Evolutionary conservation across 2,888 invertebrate genomes (phyloP).

Genomic region (Bellardia pandia): DNA sequence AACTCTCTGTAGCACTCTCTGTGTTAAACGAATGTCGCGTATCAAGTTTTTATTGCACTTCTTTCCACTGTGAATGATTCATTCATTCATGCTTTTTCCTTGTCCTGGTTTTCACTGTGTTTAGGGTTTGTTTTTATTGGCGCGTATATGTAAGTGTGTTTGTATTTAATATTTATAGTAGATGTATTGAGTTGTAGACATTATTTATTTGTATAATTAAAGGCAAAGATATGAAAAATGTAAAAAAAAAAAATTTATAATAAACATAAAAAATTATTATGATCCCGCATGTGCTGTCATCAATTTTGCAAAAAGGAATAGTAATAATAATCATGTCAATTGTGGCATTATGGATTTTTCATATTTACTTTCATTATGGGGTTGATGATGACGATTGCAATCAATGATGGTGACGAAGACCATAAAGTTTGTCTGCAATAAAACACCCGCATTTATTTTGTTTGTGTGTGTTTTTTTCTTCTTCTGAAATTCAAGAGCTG

Average conservation of each 20-base stretch:
- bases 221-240: slow-evolving; percentile 13
- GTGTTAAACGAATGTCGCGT: slow-evolving; percentile 46
- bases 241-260: slow-evolving; percentile 16
- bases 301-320: slow-evolving; percentile 58
- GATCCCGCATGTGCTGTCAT: slow-evolving; percentile 73
- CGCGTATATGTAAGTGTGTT: not conserved
- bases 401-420: not conserved
- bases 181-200: slow-evolving; percentile 36
- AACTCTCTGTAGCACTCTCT: no score
- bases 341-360: slow-evolving; percentile 63
- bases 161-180: slow-evolving; percentile 36
- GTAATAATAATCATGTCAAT: slow-evolving; percentile 68
- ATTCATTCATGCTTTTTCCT: slow-evolving; percentile 25
- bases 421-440: not conserved
- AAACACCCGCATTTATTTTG: slow-evolving; percentile 62
- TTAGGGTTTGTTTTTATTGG: slow-evolving; percentile 48
- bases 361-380: slow-evolving; percentile 44
- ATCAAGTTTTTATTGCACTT: slow-evolving; percentile 70
- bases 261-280: slow-evolving; percentile 68
- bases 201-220: slow-evolving; percentile 51
- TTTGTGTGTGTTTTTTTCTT: not conserved
- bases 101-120: slow-evolving; percentile 36
- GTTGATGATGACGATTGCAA: slow-evolving; percentile 34
- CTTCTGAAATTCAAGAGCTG: slow-evolving; percentile 55
- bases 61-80: slow-evolving; percentile 38